Base-by-base conservation (phyloP, 2,797 vertebrate genomes). In the Rhinichthys osculus region DNA sequence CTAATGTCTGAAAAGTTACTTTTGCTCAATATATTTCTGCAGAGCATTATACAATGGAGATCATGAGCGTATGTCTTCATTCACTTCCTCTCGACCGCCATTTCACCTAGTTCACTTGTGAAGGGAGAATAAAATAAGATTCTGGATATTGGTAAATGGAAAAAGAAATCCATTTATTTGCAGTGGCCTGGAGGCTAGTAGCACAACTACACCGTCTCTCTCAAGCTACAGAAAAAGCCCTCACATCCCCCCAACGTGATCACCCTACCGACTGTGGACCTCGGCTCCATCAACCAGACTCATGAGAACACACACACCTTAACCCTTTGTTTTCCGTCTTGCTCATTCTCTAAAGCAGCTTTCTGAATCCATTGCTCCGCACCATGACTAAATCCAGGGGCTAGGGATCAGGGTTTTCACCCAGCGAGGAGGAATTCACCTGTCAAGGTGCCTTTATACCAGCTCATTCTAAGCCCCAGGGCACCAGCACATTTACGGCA, bases 161-260 rank as follows among this genome's bases (percentile, higher is more conserved):
- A 93, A 92, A 93, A 92, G 93, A 94, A 94, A 93, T 93, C 92
- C 93, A 94, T 95, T 95, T 94, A 93, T 92, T 93, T 88, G 92
- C 90, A 93, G 91, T 92, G 92, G 92, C 92, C 93, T 92, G 93
- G 88, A 90, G 93, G 86, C 83, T 67, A 62, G 73, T 62, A 83
- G 82, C 84, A 84, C 67, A 84, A 81, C 80, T 86, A 81, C 77
- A 85, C 69, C 19, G 54, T 85, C 78, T 74, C 81, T 81, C 66
- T 79, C 80, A 54, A 40, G 81, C 80, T 74, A 85, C 47, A 84
- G 81, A 52, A 54, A 62, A 84, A 82, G 78, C 11, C 2, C 19
- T 72, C 52, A 81, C 79, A 82, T 40, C 77, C 79, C 72, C 78
- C 69, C 81, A 72, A 67, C 54, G 14, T 57, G 42, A 72, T 85